phyloP scores from a whole-genome alignment of 2,888 invertebrate genomes.

The Xylocampa areola region DNA sequence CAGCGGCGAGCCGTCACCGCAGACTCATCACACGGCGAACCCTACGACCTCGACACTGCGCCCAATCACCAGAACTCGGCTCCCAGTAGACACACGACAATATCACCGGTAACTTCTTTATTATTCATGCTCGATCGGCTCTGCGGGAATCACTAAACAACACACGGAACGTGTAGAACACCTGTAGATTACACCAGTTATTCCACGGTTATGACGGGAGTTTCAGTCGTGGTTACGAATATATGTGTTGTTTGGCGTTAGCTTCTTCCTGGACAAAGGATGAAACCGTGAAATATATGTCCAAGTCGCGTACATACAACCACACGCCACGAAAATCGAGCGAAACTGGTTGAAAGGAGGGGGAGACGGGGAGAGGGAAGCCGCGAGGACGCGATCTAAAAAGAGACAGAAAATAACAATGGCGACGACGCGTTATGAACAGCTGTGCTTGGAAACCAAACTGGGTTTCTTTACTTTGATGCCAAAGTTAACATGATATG shows the following conservation, averaged over 20 bases:
- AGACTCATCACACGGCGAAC: slow-evolving; percentile 84
- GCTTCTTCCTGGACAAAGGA: slow-evolving; percentile 85
- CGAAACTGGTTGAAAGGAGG: slow-evolving; percentile 80
- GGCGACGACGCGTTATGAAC: slow-evolving; percentile 81
- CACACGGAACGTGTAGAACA: slow-evolving; percentile 75
- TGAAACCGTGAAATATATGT: slow-evolving; percentile 78
- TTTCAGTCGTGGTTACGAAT: slow-evolving; percentile 50
- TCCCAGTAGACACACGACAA: slow-evolving; percentile 81
- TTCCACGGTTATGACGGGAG: slow-evolving; percentile 53
- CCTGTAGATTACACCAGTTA: slow-evolving; percentile 72
- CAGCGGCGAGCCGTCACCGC: slow-evolving; percentile 87
- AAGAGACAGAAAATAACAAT: slow-evolving; percentile 80
- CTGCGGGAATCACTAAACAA: slow-evolving; percentile 85
- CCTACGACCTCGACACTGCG: slow-evolving; percentile 71
- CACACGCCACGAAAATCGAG: slow-evolving; percentile 82
- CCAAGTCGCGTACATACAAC: slow-evolving; percentile 69
- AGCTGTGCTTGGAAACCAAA: slow-evolving; percentile 70
- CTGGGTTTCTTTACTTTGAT: slow-evolving; percentile 5
- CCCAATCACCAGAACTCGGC: slow-evolving; percentile 81
- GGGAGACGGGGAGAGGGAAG: slow-evolving; percentile 64
- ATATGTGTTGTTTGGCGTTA: slow-evolving; percentile 60
- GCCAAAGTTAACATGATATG: not conserved
- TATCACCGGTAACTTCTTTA: slow-evolving; percentile 87
- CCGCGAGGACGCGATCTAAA: slow-evolving; percentile 67
- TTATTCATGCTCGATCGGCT: slow-evolving; percentile 88